Evolutionary conservation across 2,888 invertebrate genomes (phyloP).

Genomic region (Brenthis daphne): DNA sequence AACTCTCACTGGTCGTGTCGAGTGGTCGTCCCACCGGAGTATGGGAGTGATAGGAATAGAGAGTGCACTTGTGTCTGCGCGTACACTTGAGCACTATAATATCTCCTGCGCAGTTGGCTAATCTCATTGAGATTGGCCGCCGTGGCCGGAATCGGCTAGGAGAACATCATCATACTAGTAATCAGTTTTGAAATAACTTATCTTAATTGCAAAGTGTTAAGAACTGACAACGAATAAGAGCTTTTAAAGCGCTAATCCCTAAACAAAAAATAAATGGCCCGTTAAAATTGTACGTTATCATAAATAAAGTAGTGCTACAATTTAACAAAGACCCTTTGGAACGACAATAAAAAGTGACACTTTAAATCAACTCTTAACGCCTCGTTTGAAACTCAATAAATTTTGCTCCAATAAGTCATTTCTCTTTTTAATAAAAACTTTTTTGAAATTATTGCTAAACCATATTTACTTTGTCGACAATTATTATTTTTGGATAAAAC

Average conservation of each 20-base stretch:
- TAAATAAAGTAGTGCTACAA: slow-evolving; percentile 61
- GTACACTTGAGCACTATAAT: no score
- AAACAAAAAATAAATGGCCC: slow-evolving; percentile 60
- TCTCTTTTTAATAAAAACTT: slow-evolving; percentile 3
- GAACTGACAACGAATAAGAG: not conserved
- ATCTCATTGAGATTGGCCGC: no score
- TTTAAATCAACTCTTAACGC: slow-evolving; percentile 30
- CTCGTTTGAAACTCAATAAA: slow-evolving; percentile 32
- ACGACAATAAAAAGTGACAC: slow-evolving; percentile 33
- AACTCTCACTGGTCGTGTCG: no score
- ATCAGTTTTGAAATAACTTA: not conserved
- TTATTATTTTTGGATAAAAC: no score
- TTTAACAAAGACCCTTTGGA: slow-evolving; percentile 54
- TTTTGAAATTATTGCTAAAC: not conserved
- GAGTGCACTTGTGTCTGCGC: no score
- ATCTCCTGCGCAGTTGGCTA: no score
- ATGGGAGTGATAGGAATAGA: no score
- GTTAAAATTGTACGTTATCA: slow-evolving; percentile 68
- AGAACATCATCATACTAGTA: no score
- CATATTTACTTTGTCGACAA: not conserved
- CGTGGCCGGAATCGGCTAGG: no score
- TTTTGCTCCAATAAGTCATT: slow-evolving; percentile 24
- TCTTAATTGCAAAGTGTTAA: not conserved
- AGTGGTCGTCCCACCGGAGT: no score
- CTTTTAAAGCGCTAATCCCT: slow-evolving; percentile 47